Evolutionary conservation across 64 coral and sea anemone species (phyloP).

Genomic region (Pocillopora verrucosa): DNA sequence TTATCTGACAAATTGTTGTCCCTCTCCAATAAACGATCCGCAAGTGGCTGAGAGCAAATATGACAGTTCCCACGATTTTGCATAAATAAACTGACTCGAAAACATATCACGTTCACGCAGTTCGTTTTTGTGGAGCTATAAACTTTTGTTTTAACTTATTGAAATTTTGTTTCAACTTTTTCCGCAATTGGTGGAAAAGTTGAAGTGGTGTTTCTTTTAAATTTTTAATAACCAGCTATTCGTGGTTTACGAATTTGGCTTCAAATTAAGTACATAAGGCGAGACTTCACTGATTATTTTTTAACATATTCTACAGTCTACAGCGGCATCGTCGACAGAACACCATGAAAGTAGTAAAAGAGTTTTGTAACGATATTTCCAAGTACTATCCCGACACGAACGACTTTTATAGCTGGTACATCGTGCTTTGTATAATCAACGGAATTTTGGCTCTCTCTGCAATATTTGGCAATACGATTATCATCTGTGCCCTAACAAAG

Average conservation of each 20-base stretch:
- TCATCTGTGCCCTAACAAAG: background rate
- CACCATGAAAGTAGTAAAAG: background rate
- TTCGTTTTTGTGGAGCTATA: too few species aligned
- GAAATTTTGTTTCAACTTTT: too few species aligned
- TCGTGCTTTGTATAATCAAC: background rate
- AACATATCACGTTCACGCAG: too few species aligned
- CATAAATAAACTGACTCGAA: too few species aligned
- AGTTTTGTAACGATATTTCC: conserved; percentile 7
- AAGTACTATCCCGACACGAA: background rate
- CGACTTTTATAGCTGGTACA: background rate
- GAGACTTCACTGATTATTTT: background rate
- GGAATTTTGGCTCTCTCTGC: background rate
- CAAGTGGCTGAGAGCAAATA: background rate
- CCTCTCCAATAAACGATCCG: too few species aligned
- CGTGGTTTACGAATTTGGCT: background rate
- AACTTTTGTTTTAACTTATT: too few species aligned
- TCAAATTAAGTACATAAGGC: background rate
- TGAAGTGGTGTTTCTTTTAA: background rate
- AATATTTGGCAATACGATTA: conserved; percentile 5
- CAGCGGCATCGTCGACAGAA: background rate
- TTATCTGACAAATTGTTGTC: too few species aligned
- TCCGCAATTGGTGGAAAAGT: too few species aligned
- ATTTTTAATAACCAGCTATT: too few species aligned
- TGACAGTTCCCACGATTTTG: too few species aligned
- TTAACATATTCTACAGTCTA: background rate